Conservation (phyloP, 2,888 invertebrate species). For the Amphimallon solstitiale region DNA sequence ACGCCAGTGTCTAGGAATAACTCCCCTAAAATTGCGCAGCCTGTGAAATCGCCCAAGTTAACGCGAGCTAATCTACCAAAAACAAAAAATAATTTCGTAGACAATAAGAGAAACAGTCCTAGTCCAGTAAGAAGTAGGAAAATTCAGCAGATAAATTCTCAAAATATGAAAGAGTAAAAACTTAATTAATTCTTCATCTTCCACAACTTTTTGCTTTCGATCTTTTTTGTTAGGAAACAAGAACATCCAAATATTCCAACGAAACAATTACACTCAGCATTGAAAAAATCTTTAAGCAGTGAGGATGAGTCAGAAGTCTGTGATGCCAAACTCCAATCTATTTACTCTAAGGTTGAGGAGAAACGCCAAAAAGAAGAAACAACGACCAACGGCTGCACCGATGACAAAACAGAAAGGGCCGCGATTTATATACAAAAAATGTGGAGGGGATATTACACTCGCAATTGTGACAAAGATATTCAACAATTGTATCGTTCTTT, state of each 20-base stretch:
- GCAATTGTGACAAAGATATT: slow-evolving; percentile 77
- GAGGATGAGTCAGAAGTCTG: slow-evolving; percentile 76
- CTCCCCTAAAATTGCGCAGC: slow-evolving; percentile 50
- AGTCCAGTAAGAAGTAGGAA: slow-evolving; percentile 53
- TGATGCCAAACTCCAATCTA: slow-evolving; percentile 73
- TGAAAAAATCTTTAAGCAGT: slow-evolving; percentile 62
- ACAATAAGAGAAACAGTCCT: slow-evolving; percentile 49
- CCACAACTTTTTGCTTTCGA: neutral
- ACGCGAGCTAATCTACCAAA: slow-evolving; percentile 39
- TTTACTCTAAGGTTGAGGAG: slow-evolving; percentile 70
- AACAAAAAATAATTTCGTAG: slow-evolving; percentile 40
- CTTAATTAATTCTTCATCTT: neutral
- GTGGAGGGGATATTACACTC: slow-evolving; percentile 85
- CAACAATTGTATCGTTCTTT: slow-evolving; percentile 73
- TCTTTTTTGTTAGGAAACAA: slow-evolving; percentile 10
- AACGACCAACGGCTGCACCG: slow-evolving; percentile 52
- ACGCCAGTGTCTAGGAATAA: slow-evolving; percentile 41
- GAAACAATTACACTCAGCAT: slow-evolving; percentile 51
- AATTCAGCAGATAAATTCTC: slow-evolving; percentile 36
- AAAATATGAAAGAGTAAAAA: slow-evolving; percentile 39
- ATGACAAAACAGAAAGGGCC: slow-evolving; percentile 65
- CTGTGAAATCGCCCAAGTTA: slow-evolving; percentile 32
- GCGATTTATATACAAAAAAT: slow-evolving; percentile 86
- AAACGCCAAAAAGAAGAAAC: slow-evolving; percentile 55
- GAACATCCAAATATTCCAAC: slow-evolving; percentile 12